Evolutionary conservation across 2,113 vertebrate species (phyloP).

Genomic region (Calidris pygmaea): DNA sequence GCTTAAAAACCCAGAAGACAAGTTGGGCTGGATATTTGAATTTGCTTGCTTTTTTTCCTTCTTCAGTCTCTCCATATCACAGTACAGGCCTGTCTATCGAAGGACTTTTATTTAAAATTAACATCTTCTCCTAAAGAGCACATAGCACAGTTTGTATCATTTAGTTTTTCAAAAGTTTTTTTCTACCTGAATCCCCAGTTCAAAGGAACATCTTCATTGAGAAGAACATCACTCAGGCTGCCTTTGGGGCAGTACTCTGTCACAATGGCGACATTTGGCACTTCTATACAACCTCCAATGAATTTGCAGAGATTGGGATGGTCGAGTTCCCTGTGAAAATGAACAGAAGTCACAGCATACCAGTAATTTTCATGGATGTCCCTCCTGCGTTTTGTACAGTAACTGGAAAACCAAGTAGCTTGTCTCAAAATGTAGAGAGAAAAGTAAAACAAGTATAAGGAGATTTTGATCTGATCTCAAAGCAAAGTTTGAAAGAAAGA

Average conservation of each 20-base stretch:
- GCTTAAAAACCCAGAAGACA: background rate
- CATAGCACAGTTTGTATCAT: background rate
- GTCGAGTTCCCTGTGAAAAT: slow-evolving; percentile 84
- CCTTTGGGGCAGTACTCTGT: slow-evolving; percentile 89
- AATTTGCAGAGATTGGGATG: slow-evolving; percentile 89
- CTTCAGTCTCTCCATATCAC: background rate
- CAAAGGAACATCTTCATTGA: slow-evolving; percentile 84
- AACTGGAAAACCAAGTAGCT: background rate
- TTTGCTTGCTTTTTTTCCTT: background rate
- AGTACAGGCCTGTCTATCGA: background rate
- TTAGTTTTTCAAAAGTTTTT: background rate
- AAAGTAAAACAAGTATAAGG: background rate
- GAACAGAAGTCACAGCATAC: background rate
- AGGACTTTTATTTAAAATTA: background rate
- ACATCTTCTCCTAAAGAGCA: background rate
- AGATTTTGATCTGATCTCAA: background rate
- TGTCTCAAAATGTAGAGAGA: background rate
- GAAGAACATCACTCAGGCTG: slow-evolving; percentile 81
- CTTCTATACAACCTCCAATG: slow-evolving; percentile 81
- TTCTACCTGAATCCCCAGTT: slow-evolving; percentile 86
- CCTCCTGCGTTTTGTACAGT: background rate
- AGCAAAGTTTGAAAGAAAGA: background rate
- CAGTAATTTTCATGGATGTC: background rate
- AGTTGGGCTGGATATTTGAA: background rate
- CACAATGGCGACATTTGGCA: slow-evolving; percentile 82